Base-by-base conservation (phyloP, 2,113 vertebrate species). In the Pomatostomus ruficeps region DNA sequence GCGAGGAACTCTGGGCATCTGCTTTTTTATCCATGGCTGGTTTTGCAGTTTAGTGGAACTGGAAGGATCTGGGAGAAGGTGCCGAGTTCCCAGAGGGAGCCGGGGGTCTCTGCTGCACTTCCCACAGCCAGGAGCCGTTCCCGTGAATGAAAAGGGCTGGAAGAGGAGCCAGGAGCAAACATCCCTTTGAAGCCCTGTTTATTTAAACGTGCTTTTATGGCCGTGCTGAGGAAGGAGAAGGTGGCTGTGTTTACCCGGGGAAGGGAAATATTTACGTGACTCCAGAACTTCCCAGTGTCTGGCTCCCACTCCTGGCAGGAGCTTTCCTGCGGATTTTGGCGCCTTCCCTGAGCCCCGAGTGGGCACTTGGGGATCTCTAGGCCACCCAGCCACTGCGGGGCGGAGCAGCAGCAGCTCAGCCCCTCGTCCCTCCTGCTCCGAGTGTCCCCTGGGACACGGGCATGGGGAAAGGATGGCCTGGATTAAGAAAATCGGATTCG, bases 391-490 rank as follows among this genome's bases (percentile, higher is more conserved):
- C 5, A 0, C 26, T 1, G 40, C 11, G 2, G 3, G 65, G 45
- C 2, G 15, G 19, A 24, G 33, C 10, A 17, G 83, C 49, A 29
- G 31, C 5, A 23, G 29, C 11, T n/a, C 45, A 3, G 14, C 42
- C 17, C 11, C 46, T 29, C 15, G 3, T 2, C 5, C 7, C 22
- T n/a, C n/a, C 3, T 0, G 3, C 48, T 42, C 26, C 2, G 2
- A 24, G 52, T 55, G 26, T 7, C 29, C 26, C 2, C 31, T 5
- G 31, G 11, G 46, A 26, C 49, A 15, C 26, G 0, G 4, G 2
- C 6, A 4, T 0, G 9, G 17, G 9, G 14, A 10, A 35, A 40
- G 58, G n/a, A n/a, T n/a, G n/a, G n/a, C n/a, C n/a, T n/a, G n/a
- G n/a, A n/a, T n/a, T n/a, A n/a, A n/a, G n/a, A 2, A 46, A 22